Evolutionary conservation across 2,797 vertebrate genomes (phyloP), one percentile per base, ranked within the genome.

Genomic region (Australoheros facetus): DNA sequence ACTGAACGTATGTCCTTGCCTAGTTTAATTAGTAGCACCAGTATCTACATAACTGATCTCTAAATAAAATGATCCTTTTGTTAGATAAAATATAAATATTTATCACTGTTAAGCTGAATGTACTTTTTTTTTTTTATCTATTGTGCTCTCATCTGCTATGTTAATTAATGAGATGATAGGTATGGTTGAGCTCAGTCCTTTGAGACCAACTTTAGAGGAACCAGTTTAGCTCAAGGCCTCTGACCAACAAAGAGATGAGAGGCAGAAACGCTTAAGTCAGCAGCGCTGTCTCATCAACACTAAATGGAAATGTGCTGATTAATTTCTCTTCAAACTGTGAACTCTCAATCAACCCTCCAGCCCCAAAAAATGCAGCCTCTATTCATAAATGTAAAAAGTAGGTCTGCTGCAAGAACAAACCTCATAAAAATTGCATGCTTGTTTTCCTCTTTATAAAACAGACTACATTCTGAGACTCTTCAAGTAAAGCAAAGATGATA

Each of bases 291-390:
- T 91, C 86, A 91, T 86, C 86, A 85, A 82, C 72, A 78, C 85
- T 71, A 83, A 89, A 90, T 86, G 80, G 60, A 87, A 92, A 89
- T 88, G 83, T 84, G 87, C 88, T 91, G 92, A 91, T 94, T 87
- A 85, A 87, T 89, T 91, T 91, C 42, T 87, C 76, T 57, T 77
- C 39, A 69, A 77, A 84, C 81, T 89, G 56, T 87, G 84, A 93
- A 90, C 86, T 90, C 79, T 64, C 80, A 77, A 84, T 89, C 89
- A 87, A 83, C 79, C 85, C 84, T 74, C 37, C 19, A 82, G 75
- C 77, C 64, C 76, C 64, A 72, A 71, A 78, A 37, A 71, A 82
- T 73, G 37, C 58, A 69, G 17, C 56, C 23, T 71, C 56, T 81
- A 76, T 91, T 86, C 79, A 81, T 90, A 60, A 84, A 81, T 82